phyloP scores from a whole-genome alignment of 2,888 invertebrate genomes.

The Bruchidius siliquastri region DNA sequence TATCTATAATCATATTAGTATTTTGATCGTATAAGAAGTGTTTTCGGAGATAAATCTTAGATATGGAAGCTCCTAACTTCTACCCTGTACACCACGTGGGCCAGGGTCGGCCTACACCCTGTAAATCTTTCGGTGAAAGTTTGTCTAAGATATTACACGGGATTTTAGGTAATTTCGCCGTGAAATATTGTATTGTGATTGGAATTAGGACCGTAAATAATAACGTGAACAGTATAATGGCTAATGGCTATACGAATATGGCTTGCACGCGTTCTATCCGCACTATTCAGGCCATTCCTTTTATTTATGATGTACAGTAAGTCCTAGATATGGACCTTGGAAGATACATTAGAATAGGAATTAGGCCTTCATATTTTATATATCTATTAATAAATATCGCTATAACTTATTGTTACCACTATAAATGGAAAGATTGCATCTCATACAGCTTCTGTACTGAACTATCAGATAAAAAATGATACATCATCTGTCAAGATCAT shows the following conservation, averaged over 20 bases:
- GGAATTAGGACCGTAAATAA: slow-evolving; percentile 13
- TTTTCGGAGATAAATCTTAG: too few relatives aligned
- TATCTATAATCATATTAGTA: too few relatives aligned
- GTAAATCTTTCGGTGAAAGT: slow-evolving; percentile 22
- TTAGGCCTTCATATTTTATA: neutral
- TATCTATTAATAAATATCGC: too few relatives aligned
- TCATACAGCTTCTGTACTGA: too few relatives aligned
- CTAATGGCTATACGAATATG: neutral
- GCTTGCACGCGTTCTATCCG: neutral
- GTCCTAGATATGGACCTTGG: neutral
- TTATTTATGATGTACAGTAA: neutral
- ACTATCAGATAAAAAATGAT: too few relatives aligned
- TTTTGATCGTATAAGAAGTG: too few relatives aligned
- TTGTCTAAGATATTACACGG: slow-evolving; percentile 16
- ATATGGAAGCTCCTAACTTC: neutral
- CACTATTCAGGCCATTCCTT: neutral
- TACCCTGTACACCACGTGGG: neutral
- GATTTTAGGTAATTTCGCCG: slow-evolving; percentile 13
- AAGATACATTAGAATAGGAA: neutral
- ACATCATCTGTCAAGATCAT: too few relatives aligned
- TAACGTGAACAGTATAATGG: neutral
- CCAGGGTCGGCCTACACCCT: neutral
- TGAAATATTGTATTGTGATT: slow-evolving; percentile 18
- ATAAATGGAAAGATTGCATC: too few relatives aligned
- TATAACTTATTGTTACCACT: too few relatives aligned